Evolutionary conservation across 1,140 invertebrate genomes (phyloP).

Genomic region (Ceratosolen solmsi): DNA sequence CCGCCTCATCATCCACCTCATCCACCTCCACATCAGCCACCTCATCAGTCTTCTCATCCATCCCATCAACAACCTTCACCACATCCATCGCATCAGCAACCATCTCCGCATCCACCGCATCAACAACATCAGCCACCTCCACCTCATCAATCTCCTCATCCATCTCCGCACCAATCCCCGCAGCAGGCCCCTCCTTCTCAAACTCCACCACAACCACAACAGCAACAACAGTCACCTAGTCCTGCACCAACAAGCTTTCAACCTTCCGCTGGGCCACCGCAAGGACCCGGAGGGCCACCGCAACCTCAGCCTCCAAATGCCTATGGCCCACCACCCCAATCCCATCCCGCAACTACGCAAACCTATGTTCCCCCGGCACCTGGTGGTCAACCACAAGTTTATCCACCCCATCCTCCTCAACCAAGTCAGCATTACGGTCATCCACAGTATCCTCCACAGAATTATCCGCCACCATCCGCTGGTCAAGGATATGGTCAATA

Average conservation of each 20-base stretch:
- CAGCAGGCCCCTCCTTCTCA: slow-evolving; percentile 66
- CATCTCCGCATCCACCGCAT: slow-evolving; percentile 63
- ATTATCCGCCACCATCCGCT: slow-evolving; percentile 69
- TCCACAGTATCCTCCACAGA: slow-evolving; percentile 72
- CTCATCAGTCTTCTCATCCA: slow-evolving; percentile 62
- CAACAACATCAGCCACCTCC: slow-evolving; percentile 61
- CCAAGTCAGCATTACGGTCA: slow-evolving; percentile 70
- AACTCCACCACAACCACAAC: slow-evolving; percentile 64
- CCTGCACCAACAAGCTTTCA: slow-evolving; percentile 70
- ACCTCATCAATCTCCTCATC: slow-evolving; percentile 60
- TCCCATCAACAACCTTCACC: slow-evolving; percentile 59
- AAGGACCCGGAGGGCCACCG: slow-evolving; percentile 65
- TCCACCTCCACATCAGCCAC: slow-evolving; percentile 60
- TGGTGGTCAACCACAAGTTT: slow-evolving; percentile 69
- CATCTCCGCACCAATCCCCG: slow-evolving; percentile 59
- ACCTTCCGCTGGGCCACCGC: slow-evolving; percentile 68
- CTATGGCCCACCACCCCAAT: slow-evolving; percentile 67
- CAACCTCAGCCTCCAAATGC: slow-evolving; percentile 63
- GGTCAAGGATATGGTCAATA: slow-evolving; percentile 71
- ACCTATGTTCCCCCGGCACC: slow-evolving; percentile 69
- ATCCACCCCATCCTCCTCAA: slow-evolving; percentile 69
- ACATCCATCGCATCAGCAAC: slow-evolving; percentile 65
- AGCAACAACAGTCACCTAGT: slow-evolving; percentile 67
- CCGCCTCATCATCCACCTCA: slow-evolving; percentile 59
- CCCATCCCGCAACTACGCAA: slow-evolving; percentile 69